Conservation (phyloP, 1,140 invertebrate genomes). For the Atta cephalotes region DNA sequence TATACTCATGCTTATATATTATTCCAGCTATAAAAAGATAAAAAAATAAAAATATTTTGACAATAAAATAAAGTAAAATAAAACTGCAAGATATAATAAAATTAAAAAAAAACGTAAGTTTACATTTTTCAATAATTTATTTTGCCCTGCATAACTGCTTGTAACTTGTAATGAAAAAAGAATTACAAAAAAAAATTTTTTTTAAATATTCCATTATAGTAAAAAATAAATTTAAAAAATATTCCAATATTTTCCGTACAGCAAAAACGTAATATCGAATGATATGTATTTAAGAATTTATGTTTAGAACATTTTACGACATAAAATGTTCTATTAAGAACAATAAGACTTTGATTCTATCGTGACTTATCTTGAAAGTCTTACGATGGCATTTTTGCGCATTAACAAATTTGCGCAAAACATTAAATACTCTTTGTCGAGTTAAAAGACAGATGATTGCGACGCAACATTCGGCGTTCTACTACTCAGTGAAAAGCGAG, state of each 20-base stretch:
- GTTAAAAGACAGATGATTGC: slow-evolving; percentile 61
- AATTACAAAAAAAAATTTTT: background rate
- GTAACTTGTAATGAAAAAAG: background rate
- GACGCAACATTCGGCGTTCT: slow-evolving; percentile 64
- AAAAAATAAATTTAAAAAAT: background rate
- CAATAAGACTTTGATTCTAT: background rate
- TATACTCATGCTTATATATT: background rate
- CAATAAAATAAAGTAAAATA: background rate
- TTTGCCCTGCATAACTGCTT: background rate
- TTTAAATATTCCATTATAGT: background rate
- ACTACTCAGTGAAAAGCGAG: background rate
- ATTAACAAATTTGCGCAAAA: slow-evolving; percentile 48
- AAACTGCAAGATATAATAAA: background rate
- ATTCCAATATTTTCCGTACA: background rate
- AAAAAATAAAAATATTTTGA: background rate
- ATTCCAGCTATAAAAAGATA: background rate
- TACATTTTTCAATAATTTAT: background rate
- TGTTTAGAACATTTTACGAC: background rate
- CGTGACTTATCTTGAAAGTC: background rate
- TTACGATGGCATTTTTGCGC: background rate
- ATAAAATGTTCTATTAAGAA: background rate
- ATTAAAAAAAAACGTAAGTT: background rate
- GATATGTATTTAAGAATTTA: background rate
- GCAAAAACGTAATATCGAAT: background rate
- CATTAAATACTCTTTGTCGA: slow-evolving; percentile 65